Base-by-base conservation (phyloP, 2,113 vertebrate species). In the Isichthys henryi region DNA sequence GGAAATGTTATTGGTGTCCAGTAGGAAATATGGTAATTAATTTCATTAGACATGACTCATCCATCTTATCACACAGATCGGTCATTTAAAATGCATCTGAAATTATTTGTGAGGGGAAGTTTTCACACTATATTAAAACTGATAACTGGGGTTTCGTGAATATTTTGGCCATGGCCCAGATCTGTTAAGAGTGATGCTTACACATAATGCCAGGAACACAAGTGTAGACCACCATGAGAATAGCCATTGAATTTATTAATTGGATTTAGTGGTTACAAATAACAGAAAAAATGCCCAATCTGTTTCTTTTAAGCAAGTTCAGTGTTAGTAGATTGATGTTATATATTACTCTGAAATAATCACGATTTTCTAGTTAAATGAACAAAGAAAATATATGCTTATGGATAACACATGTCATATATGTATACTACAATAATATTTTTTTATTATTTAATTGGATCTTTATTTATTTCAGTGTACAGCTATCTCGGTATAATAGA, bases 41-140 rank as follows among this genome's bases (percentile, higher is more conserved):
- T 80, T 80, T 43, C 74, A 80, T 80, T 80, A 39, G 74, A 19
- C 74, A 77, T 39, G 27, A 84, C 8, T 92, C 90, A 92, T 91
- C 89, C 48, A 91, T 93, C 93, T 93, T 92, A 90, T 93, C 92
- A 80, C 31, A 17, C 74, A 80, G 74, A 43, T 80, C 0, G 35
- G 74, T 43, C 31, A 39, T 39, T 80, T 35, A 43, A 43, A 80
- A 80, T 43, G 35, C 19, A 80, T 80, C 35, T 35, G 74, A 80
- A 80, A 80, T 35, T 80, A 43, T 43, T 80, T 43, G 74, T 43
- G 62, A 80, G 74, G 35, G 35, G 35, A 80, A 39, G 15, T 80
- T 80, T 39, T 39, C 74, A 80, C 31, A 19, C 74, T 19, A 17
- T 80, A 13, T 70, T 70, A 27, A 2, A 80, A 43, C 27, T 77